Evolutionary conservation across 2,113 vertebrate genomes (phyloP), one percentile per base, ranked within the genome.

Genomic region (Stigmatopora argus): DNA sequence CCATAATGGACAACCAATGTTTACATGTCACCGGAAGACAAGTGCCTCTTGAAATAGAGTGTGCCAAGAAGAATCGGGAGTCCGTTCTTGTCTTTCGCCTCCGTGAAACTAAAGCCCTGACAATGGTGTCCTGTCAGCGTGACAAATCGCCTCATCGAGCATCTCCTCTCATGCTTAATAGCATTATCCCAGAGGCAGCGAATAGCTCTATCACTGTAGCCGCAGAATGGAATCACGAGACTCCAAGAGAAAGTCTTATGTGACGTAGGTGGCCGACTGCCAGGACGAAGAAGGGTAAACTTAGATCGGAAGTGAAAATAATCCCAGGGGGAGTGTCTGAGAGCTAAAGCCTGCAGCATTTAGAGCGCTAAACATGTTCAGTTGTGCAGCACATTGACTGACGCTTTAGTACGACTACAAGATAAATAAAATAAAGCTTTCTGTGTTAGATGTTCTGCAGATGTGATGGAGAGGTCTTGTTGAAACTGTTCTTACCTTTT

Each of bases 401-500:
- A 13, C 21, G 38, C 38, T 23, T 1, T 41, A 23, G 41, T 21
- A 61, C 2, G 4, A 45, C 41, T 45, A 45, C 21, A 61, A 45
- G 41, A 52, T 63, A 53, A 63, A 71, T 41, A 15, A 19, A 1
- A 69, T 31, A 7, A 41, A 41, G 9, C 13, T 26, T 52, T 46
- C 13, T 59, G 26, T 56, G 52, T 67, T 38, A 55, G 59, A 69
- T 17, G 34, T 31, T 76, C 52, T 55, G 38, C 15, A 0, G 70
- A 52, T 19, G 74, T 56, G 62, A 75, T 46, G 62, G 66, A 64
- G 71, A 67, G 60, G 45, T 1, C 52, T 46, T 31, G 53, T 65
- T 15, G 48, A 70, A 55, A 57, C 7, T 0, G 41, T 44, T 35
- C 83, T 90, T 84, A 97, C 96, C 93, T 98, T 99, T 73, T 90